phyloP scores from a whole-genome alignment of 2,888 invertebrate species.

The Melipona beecheii region DNA sequence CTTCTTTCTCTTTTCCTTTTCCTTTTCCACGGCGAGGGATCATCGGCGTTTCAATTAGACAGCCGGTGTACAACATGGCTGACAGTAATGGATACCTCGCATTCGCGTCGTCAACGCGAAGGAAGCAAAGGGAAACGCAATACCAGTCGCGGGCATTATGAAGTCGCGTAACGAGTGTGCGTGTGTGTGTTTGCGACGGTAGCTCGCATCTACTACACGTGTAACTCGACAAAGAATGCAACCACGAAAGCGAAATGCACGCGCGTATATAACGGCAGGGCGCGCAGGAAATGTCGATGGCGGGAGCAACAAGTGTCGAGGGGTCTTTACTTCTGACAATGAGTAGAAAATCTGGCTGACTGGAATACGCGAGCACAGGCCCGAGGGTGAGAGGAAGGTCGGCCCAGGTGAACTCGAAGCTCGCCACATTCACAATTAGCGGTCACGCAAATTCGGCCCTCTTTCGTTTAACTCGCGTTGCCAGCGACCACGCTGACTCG shows the following conservation, averaged over 20 bases:
- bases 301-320: conserved; percentile 73
- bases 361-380: conserved; percentile 60
- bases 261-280: conserved; percentile 51
- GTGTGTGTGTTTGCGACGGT: not conserved
- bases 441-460: conserved; percentile 65
- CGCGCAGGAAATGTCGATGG: conserved; percentile 73
- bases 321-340: conserved; percentile 72
- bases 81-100: conserved; percentile 6
- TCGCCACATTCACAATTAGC: conserved; percentile 63
- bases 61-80: conserved; percentile 12
- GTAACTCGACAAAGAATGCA: conserved; percentile 65
- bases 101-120: conserved; percentile 10
- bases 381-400: conserved; percentile 4
- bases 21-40: not conserved
- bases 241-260: conserved; percentile 62
- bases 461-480: conserved; percentile 19
- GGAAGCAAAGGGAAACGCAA: conserved; percentile 30
- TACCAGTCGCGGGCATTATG: conserved; percentile 34
- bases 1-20: not conserved
- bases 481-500: not conserved
- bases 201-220: conserved; percentile 26
- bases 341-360: conserved; percentile 71
- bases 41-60: conserved; percentile 23
- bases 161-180: conserved; percentile 9
- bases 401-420: conserved; percentile 38